Evolutionary conservation across 2,113 vertebrate species (phyloP).

Genomic region (Hiodon alosoides): DNA sequence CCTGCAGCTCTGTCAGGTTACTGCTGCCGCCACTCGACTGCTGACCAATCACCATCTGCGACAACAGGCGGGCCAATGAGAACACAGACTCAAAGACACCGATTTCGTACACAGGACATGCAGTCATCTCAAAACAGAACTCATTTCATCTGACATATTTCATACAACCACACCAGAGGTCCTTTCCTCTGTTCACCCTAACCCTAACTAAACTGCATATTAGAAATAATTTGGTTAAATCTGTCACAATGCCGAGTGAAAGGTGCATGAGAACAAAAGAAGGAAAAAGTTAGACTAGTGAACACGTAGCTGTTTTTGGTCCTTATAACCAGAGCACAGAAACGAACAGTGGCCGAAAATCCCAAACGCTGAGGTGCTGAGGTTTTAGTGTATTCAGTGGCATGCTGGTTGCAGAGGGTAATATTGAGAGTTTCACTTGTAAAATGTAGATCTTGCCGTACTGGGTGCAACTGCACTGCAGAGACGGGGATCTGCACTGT

Average conservation of each 20-base stretch:
- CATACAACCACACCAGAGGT: too few species aligned
- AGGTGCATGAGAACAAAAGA: too few species aligned
- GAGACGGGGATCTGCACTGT: constrained; percentile 96
- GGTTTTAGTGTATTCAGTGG: constrained; percentile 50
- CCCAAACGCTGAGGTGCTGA: constrained; percentile 11
- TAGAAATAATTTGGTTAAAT: too few species aligned
- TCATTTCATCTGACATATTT: constrained; percentile 1
- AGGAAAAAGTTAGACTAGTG: too few species aligned
- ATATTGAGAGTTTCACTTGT: constrained; percentile 72
- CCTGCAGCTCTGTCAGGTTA: constrained; percentile 95
- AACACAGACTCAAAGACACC: constrained; percentile 25
- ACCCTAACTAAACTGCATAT: too few species aligned
- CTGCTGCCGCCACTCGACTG: constrained; percentile 82
- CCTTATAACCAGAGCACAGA: too few species aligned
- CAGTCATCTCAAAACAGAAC: too few species aligned
- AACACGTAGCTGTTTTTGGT: too few species aligned
- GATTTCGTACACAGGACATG: neutral
- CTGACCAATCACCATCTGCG: constrained; percentile 96
- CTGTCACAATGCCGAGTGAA: too few species aligned
- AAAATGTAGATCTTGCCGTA: constrained; percentile 73
- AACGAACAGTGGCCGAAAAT: too few species aligned
- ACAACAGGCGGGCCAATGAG: constrained; percentile 18
- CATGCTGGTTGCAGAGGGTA: constrained; percentile 66
- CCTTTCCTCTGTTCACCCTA: too few species aligned
- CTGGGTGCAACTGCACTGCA: constrained; percentile 96